Base-by-base conservation (phyloP, 2,888 invertebrate genomes). In the Trissolcus brochymenae region DNA sequence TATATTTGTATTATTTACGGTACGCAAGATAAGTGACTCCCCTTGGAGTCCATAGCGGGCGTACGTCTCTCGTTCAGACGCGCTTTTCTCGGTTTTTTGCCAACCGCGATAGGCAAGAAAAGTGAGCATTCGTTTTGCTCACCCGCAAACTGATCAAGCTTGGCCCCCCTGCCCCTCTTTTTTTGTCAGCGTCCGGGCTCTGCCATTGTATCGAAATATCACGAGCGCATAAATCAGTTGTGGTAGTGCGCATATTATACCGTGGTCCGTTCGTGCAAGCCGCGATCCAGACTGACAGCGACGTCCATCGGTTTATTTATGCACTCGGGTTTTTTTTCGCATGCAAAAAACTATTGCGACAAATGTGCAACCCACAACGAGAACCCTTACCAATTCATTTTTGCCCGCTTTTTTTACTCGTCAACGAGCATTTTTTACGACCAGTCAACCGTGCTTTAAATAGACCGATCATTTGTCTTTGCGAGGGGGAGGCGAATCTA, bases 1-100 rank as follows among this genome's bases (percentile, higher is more conserved):
- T 88, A 87, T 87, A 87, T 87, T 87, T 88, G 87, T 87, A 87
- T 87, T 87, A 88, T 88, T 88, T 88, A 88, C 88, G 87, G 87
- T 84, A 83, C 71, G 83, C 77, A 82, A 86, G 88, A 88, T 88
- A 88, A 88, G 86, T 85, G 85, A 86, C 84, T 83, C 76, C 70
- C 76, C 62, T 71, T 49, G 21, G 59, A 60, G 64, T 62, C 35
- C 35, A 53, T 59, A 16, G 67, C 65, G 60, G 56, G 14, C 49
- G 70, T 73, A 35, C 35, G 35, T 35, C 35, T 35, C 68, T 77
- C 66, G 50, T 65, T 65, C 76, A 41, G 59, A 67, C 62, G 51
- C 71, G 62, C 17, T 43, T 64, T 57, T 29, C 59, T 61, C 46
- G 40, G 35, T 46, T 54, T 50, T 55, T 75, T 59, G 17, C 55